Evolutionary conservation across 2,888 invertebrate species (phyloP), one percentile per base, ranked within the genome.

Genomic region (Lasioglossum villosulum): DNA sequence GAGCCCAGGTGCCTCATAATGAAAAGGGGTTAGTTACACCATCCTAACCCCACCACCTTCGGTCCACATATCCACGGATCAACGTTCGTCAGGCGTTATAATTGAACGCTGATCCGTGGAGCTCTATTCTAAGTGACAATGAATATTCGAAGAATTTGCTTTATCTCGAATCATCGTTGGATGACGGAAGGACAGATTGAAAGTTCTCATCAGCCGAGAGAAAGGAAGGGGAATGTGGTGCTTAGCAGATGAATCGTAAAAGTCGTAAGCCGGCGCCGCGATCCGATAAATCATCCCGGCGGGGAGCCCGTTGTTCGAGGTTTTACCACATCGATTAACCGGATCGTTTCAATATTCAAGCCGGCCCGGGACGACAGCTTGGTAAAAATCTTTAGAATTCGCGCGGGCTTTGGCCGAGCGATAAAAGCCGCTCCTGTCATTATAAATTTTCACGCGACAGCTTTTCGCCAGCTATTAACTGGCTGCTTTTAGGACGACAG

Each of bases 401-500:
- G n/a, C n/a, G 27, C 66, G 45, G 39, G 66, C 16, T 30, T 70
- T 30, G 16, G 27, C 23, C 77, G 68, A 16, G 37, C 70, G 59
- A 75, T 73, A 66, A 80, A 84, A 74, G 80, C 73, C 63, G 52
- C 27, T 76, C 56, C 79, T 80, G 85, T 86, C 80, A 70, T 85
- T 86, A 85, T 86, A 86, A 84, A 86, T 86, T 86, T 85, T 79
- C 75, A 81, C 76, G 86, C 75, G 81, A 77, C 85, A 86, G 80
- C 76, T 84, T 86, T 80, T 80, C 85, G 19, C 63, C 80, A 52
- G 63, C 77, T 86, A 86, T 85, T 86, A 86, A 81, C 82, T 76
- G 73, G 75, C 81, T 78, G 77, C 81, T 82, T 82, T 86, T 76
- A 79, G 63, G 68, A 68, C 78, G 82, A 82, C 86, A 48, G 48